Conservation (phyloP, 2,888 invertebrate species). For the Apotomis capreana region DNA sequence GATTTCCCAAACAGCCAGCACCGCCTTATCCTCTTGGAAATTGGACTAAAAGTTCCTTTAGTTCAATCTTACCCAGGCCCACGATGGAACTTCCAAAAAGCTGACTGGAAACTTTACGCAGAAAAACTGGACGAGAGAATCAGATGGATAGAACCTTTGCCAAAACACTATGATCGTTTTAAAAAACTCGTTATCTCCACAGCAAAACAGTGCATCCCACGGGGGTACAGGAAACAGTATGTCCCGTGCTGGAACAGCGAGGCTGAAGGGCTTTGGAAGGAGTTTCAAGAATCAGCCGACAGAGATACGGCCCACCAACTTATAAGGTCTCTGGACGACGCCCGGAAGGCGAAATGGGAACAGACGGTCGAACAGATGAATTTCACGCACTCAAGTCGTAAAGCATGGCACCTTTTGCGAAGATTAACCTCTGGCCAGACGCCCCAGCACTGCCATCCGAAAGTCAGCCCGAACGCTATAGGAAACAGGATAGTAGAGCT, state of each 20-base stretch:
- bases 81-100: no score
- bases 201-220: background rate
- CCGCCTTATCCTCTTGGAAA: no score
- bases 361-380: constrained; percentile 3
- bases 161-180: background rate
- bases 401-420: background rate
- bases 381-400: constrained; percentile 5
- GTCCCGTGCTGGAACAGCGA: background rate
- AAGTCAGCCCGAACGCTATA: no score
- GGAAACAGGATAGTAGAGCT: no score
- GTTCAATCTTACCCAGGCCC: no score
- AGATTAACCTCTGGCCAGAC: background rate
- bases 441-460: no score
- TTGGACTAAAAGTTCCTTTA: no score
- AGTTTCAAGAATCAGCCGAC: background rate
- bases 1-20: no score
- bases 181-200: constrained; percentile 1
- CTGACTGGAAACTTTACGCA: no score
- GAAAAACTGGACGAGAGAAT: no score
- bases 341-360: background rate
- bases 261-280: background rate
- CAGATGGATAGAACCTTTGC: background rate
- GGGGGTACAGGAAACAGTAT: background rate
- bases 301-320: background rate
- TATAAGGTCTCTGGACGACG: background rate